phyloP scores from a whole-genome alignment of 2,797 vertebrate species.

The Sarcophilus harrisii region DNA sequence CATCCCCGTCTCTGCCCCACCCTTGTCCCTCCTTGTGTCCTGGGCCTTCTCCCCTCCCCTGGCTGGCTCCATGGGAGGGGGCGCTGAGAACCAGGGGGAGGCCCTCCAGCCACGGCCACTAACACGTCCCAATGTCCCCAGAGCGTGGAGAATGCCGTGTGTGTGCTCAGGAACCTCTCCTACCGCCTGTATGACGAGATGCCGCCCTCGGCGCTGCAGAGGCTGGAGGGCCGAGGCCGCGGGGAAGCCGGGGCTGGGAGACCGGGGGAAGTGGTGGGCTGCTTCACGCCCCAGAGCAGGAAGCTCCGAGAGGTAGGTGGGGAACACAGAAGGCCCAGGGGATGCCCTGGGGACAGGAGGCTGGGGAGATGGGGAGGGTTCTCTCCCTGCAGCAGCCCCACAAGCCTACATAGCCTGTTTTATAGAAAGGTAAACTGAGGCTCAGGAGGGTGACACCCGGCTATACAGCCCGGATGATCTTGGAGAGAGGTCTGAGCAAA shows the following conservation, averaged over 20 bases:
- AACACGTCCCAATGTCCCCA: slow-evolving; percentile 65
- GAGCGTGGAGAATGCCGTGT: slow-evolving; percentile 95
- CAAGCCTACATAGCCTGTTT: neutral
- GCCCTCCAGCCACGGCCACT: neutral
- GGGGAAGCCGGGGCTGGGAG: slow-evolving; percentile 67
- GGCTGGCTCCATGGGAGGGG: neutral
- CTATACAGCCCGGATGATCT: neutral
- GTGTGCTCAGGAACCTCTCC: slow-evolving; percentile 96
- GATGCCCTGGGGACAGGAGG: neutral
- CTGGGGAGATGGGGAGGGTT: neutral
- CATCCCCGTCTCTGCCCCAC: neutral
- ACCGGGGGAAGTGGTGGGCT: slow-evolving; percentile 89
- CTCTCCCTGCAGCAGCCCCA: neutral
- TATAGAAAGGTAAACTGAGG: neutral
- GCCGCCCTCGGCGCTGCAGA: slow-evolving; percentile 83
- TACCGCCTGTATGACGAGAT: slow-evolving; percentile 94
- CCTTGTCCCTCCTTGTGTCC: fast-evolving
- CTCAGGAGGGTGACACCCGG: neutral
- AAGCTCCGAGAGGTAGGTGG: slow-evolving; percentile 91
- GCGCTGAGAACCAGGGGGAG: neutral
- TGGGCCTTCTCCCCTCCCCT: fast-evolving
- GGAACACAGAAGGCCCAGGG: neutral
- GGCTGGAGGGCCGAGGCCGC: slow-evolving; percentile 89
- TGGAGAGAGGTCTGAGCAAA: too few relatives aligned
- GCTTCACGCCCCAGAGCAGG: slow-evolving; percentile 94